Conservation (phyloP, 1,140 invertebrate genomes). For the Tetramorium parvispinum region DNA sequence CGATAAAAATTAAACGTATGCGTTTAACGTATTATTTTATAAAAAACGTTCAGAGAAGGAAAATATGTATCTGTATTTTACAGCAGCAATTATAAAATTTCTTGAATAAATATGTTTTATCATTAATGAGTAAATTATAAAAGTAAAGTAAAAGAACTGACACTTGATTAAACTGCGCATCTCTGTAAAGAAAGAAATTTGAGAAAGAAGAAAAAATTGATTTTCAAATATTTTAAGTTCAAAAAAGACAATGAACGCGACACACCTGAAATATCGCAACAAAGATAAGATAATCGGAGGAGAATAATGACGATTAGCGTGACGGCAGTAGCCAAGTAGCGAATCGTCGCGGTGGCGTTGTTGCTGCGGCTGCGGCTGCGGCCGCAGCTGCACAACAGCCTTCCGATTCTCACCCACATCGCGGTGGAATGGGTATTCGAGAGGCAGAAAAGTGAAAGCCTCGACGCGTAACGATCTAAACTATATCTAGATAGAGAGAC, state of each 20-base stretch:
- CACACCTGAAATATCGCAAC: neutral
- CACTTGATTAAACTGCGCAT: neutral
- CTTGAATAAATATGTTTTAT: neutral
- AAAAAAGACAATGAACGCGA: neutral
- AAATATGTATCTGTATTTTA: neutral
- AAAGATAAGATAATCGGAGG: neutral
- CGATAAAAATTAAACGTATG: neutral
- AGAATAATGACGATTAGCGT: slow-evolving; percentile 3
- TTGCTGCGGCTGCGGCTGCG: slow-evolving; percentile 6
- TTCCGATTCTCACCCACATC: slow-evolving; percentile 67
- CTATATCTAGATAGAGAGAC: slow-evolving; percentile 73
- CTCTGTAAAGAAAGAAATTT: neutral
- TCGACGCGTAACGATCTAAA: slow-evolving; percentile 80
- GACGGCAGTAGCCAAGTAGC: slow-evolving; percentile 1
- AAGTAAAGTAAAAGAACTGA: neutral
- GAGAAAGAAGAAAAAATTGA: neutral
- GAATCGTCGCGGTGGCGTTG: neutral
- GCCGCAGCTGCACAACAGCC: slow-evolving; percentile 14
- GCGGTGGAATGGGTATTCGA: slow-evolving; percentile 71
- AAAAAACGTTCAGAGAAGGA: neutral
- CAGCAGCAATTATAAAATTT: neutral
- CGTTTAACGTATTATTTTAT: neutral
- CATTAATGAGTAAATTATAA: neutral
- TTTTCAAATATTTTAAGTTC: neutral
- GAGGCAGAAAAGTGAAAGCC: slow-evolving; percentile 80